Evolutionary conservation across 2,888 invertebrate species (phyloP).

Genomic region (Limnephilus rhombicus): DNA sequence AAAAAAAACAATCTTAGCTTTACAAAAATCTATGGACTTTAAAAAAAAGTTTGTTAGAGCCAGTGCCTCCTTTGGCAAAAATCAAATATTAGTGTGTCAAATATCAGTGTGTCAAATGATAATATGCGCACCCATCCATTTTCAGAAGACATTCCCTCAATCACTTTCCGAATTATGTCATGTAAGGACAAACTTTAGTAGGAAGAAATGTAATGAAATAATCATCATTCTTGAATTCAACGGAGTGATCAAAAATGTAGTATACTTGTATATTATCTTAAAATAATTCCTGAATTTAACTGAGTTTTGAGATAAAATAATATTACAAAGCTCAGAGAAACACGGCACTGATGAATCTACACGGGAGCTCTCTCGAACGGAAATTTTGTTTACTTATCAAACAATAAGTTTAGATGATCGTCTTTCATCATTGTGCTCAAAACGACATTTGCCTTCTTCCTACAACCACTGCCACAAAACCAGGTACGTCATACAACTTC

Average conservation of each 20-base stretch:
- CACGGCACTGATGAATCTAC: conserved; percentile 6
- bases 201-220: neutral
- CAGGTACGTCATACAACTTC: neutral
- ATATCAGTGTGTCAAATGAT: neutral
- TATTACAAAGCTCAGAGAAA: neutral
- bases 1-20: no score
- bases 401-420: conserved; percentile 61
- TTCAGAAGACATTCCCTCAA: neutral
- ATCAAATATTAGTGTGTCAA: neutral
- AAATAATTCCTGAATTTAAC: neutral
- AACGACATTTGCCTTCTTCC: conserved; percentile 42
- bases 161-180: neutral
- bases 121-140: neutral
- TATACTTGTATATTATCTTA: neutral
- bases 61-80: neutral
- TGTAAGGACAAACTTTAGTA: neutral
- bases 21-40: neutral
- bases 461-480: neutral
- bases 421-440: conserved; percentile 53
- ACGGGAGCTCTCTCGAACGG: conserved; percentile 25
- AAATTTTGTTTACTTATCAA: conserved; percentile 61
- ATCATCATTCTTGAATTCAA: neutral
- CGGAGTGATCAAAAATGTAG: neutral
- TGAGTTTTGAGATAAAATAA: neutral
- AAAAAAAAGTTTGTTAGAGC: neutral